Evolutionary conservation across 2,113 vertebrate species (phyloP).

Genomic region (Ellobius talpinus): DNA sequence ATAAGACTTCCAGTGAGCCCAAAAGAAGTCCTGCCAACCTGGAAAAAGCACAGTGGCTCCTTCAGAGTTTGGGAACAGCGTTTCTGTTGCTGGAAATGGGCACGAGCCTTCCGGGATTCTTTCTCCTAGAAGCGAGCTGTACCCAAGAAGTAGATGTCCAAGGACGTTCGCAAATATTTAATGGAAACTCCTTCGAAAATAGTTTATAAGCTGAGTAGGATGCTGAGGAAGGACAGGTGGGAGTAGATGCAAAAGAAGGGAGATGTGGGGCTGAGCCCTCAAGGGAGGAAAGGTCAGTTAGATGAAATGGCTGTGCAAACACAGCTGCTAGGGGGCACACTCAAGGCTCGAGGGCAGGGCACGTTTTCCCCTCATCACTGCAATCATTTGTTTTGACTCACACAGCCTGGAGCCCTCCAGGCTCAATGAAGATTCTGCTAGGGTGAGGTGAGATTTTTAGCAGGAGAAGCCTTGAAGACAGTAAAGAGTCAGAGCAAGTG

Average conservation of each 20-base stretch:
- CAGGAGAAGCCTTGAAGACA: not conserved
- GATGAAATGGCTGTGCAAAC: not conserved
- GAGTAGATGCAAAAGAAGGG: not conserved
- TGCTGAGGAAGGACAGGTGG: not conserved
- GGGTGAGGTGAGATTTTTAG: not conserved
- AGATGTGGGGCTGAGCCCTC: not conserved
- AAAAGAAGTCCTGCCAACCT: constrained; percentile 23
- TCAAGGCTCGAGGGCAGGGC: not conserved
- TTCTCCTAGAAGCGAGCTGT: not conserved
- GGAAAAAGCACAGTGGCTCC: not conserved
- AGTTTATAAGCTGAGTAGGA: not conserved
- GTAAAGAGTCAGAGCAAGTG: not conserved
- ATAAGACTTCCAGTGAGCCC: constrained; percentile 36
- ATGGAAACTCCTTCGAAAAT: not conserved
- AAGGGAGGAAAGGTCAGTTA: not conserved
- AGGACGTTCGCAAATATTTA: not conserved
- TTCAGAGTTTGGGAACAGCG: constrained; percentile 21
- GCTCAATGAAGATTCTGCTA: not conserved
- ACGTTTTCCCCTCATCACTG: not conserved
- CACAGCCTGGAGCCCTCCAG: not conserved
- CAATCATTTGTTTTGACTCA: not conserved
- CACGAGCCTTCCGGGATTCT: not conserved
- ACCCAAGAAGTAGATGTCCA: constrained; percentile 2
- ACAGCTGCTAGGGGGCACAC: not conserved
- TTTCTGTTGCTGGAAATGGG: constrained; percentile 35